Percentiles rank a stretch among this genome's conserved stretches.
Evolutionary conservation across 1,140 invertebrate species (phyloP).

Genomic region (Trichogramma pretiosum): DNA sequence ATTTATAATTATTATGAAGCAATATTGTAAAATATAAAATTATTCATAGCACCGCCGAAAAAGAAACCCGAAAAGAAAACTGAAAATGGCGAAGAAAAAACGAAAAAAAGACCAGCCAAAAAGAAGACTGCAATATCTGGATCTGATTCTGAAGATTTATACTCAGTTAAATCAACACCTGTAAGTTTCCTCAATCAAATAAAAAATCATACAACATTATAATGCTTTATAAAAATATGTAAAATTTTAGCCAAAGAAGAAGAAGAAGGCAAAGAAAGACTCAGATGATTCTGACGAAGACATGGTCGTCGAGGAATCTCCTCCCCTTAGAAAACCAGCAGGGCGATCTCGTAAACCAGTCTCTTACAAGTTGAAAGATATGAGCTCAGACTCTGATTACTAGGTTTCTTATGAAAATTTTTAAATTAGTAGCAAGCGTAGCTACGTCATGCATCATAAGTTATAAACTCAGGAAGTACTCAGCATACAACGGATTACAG

Average conservation of each 20-base stretch:
- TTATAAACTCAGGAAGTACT: no score
- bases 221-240: no score
- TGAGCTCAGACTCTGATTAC: constrained; percentile 28
- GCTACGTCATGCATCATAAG: no score
- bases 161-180: constrained; percentile 20
- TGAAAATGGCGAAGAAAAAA: constrained; percentile 31
- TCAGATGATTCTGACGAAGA: constrained; percentile 22
- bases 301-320: constrained; percentile 19
- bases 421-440: no score
- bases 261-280: constrained; percentile 30
- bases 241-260: constrained; percentile 28
- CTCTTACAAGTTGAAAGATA: constrained; percentile 31
- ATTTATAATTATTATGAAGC: background rate
- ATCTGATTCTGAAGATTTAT: constrained; percentile 32
- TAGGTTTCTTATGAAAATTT: no score
- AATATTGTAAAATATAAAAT: background rate
- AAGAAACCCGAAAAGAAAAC: constrained; percentile 29
- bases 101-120: constrained; percentile 21
- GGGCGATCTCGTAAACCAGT: constrained; percentile 31
- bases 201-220: no score
- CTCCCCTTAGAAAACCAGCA: constrained; percentile 20
- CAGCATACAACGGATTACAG: no score
- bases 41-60: constrained; percentile 25
- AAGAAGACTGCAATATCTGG: constrained; percentile 27
- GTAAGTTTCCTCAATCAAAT: constrained; percentile 21